These are phyloP conservation scores for Dicaeum eximium DNA, from an alignment of 2,113 vertebrate genomes.

Conservation along the genomic window DNA sequence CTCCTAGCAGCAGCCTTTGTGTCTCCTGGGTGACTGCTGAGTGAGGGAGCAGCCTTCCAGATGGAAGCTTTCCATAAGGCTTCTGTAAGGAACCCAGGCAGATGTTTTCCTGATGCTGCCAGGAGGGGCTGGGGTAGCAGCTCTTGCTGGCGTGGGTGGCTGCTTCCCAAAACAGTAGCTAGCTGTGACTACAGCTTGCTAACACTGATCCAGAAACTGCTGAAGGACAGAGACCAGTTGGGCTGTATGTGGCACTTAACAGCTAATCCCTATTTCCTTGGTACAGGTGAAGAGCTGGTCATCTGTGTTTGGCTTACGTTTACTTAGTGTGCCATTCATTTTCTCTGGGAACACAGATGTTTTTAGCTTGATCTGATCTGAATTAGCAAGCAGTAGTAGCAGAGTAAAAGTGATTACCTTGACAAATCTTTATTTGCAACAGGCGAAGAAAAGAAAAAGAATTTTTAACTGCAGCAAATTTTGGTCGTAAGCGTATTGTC, in stretches of 20 bases:
- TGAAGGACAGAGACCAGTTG: not conserved
- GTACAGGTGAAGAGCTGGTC: not conserved
- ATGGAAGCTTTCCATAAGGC: not conserved
- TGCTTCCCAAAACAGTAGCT: not conserved
- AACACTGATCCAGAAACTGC: not conserved
- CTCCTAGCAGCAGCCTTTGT: not conserved
- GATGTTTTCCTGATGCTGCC: not conserved
- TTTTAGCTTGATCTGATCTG: not conserved
- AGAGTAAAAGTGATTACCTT: not conserved
- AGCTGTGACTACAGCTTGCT: not conserved
- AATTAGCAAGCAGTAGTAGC: not conserved
- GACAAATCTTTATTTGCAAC: not conserved
- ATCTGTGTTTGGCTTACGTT: not conserved
- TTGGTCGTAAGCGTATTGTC: not conserved
- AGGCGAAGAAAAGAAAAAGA: not conserved
- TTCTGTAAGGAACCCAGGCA: not conserved
- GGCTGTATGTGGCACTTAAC: not conserved
- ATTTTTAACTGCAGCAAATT: not conserved
- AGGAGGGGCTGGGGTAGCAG: rapidly evolving
- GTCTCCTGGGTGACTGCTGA: not conserved
- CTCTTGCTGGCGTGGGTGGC: not conserved
- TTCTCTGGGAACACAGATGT: not conserved
- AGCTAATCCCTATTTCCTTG: not conserved
- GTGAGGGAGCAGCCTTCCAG: not conserved
- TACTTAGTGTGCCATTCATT: not conserved